These are phyloP conservation scores for Drosophila limbata DNA, from an alignment of 2,888 invertebrate species.

Conservation along the genomic window DNA sequence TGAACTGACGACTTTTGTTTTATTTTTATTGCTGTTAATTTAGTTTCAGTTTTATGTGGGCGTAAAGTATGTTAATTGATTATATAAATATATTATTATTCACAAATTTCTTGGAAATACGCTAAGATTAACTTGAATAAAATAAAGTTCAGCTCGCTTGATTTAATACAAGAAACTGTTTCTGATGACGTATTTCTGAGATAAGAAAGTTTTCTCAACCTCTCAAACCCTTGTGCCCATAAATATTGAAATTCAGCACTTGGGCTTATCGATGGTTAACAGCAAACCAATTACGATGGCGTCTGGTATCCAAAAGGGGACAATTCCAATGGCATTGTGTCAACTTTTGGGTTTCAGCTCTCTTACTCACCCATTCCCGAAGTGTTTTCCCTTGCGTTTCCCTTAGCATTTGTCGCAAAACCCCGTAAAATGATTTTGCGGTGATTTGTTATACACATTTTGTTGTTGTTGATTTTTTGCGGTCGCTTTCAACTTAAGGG, in stretches of 20 bases:
- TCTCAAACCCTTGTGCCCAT: slow-evolving; percentile 3
- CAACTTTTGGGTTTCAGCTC: slow-evolving; percentile 15
- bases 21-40: neutral
- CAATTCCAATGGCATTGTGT: slow-evolving; percentile 25
- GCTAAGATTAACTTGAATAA: neutral
- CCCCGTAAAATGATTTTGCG: slow-evolving; percentile 49
- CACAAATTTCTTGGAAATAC: neutral
- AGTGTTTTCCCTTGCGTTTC: slow-evolving; percentile 5
- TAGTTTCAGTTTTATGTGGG: slow-evolving; percentile 27
- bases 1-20: neutral
- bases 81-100: neutral
- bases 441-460: slow-evolving; percentile 51
- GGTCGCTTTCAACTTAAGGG: slow-evolving; percentile 17
- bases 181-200: slow-evolving; percentile 12
- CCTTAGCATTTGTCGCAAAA: slow-evolving; percentile 37
- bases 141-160: neutral
- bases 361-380: slow-evolving; percentile 4
- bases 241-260: slow-evolving; percentile 17
- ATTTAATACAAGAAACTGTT: neutral
- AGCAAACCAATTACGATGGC: slow-evolving; percentile 43
- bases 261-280: slow-evolving; percentile 39
- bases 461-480: slow-evolving; percentile 5
- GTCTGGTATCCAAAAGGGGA: slow-evolving; percentile 19
- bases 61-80: slow-evolving; percentile 25
- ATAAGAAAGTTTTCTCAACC: slow-evolving; percentile 1